A percentile compares a stretch with the other conserved stretches of the same genome.
Conservation (phyloP, 1,140 invertebrate species). For the Luehdorfia chinensis region DNA sequence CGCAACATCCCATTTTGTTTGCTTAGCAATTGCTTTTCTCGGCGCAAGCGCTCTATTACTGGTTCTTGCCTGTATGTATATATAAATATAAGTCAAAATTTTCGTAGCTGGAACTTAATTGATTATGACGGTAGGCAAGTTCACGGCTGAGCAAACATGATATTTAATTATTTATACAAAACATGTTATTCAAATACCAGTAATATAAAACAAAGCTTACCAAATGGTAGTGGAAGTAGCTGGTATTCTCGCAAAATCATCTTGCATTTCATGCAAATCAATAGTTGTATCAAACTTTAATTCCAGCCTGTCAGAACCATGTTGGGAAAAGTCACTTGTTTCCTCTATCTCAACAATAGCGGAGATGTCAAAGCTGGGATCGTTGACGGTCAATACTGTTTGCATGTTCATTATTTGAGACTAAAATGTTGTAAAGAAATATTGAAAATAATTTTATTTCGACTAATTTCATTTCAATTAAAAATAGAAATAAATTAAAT, state of each 20-base stretch:
- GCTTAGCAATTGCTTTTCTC: slow-evolving; percentile 65
- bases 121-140: too few species aligned
- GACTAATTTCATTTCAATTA: too few species aligned
- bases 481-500: too few species aligned
- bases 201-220: too few species aligned
- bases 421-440: slow-evolving; percentile 40
- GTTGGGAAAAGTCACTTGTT: slow-evolving; percentile 52
- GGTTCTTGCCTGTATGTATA: slow-evolving; percentile 59
- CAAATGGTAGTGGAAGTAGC: slow-evolving; percentile 56
- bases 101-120: too few species aligned
- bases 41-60: slow-evolving; percentile 59
- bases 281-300: slow-evolving; percentile 54
- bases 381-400: slow-evolving; percentile 59
- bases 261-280: slow-evolving; percentile 47
- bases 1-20: slow-evolving; percentile 71
- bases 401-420: slow-evolving; percentile 71
- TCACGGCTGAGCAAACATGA: too few species aligned
- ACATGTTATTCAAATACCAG: too few species aligned
- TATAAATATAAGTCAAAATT: too few species aligned
- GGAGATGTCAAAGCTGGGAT: slow-evolving; percentile 69
- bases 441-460: not conserved
- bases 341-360: slow-evolving; percentile 71
- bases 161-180: too few species aligned
- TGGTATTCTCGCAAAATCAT: slow-evolving; percentile 45
- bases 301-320: slow-evolving; percentile 55